Conservation (phyloP, 2,113 vertebrate genomes). For the Bujurquina vittata region DNA sequence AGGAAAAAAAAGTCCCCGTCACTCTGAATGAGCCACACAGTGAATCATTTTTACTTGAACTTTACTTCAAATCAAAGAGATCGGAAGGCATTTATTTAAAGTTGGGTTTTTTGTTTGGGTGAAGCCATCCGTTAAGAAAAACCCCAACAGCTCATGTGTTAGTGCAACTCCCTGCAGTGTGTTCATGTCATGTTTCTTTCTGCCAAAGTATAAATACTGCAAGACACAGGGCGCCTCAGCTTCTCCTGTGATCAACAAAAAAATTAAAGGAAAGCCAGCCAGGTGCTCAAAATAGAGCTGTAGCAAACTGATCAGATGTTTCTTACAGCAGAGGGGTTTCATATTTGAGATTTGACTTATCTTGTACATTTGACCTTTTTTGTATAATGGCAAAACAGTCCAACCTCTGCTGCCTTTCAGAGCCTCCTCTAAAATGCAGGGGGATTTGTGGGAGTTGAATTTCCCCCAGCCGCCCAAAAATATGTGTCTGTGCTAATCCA, state of each 20-base stretch:
- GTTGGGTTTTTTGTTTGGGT: neutral
- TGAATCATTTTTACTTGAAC: neutral
- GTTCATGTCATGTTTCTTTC: neutral
- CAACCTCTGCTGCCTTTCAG: neutral
- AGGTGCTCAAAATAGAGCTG: no score
- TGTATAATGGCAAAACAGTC: neutral
- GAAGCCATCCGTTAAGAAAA: neutral
- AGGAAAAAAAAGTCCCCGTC: neutral
- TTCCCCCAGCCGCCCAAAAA: neutral
- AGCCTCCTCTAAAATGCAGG: slow-evolving; percentile 6
- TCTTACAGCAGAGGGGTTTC: no score
- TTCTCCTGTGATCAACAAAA: neutral
- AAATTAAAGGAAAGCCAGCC: neutral
- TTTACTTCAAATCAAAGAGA: neutral
- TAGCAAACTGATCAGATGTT: no score
- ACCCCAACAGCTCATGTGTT: neutral
- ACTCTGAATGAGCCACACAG: neutral
- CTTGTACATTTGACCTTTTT: no score
- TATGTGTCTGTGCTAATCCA: slow-evolving; percentile 27
- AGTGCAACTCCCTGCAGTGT: no score
- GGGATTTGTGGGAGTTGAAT: slow-evolving; percentile 7
- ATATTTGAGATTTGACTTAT: no score
- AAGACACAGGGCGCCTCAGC: neutral
- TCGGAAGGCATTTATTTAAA: neutral
- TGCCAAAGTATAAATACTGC: neutral